Conservation (phyloP, 1,140 invertebrate genomes). For the Centruroides sculpturatus region DNA sequence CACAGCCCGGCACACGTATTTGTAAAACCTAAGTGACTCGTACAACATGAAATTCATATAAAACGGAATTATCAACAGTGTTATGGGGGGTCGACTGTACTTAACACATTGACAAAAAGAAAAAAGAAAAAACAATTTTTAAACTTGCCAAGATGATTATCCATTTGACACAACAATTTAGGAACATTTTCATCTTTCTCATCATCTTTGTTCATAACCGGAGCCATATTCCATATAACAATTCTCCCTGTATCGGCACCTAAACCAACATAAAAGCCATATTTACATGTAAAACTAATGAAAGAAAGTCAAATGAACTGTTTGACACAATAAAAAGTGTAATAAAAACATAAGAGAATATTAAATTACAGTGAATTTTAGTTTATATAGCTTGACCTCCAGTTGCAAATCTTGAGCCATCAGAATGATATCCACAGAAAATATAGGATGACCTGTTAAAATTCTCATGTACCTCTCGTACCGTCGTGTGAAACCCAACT, state of each 20-base stretch:
- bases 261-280: neutral
- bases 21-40: too few species aligned
- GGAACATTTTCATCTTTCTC: slow-evolving; percentile 59
- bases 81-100: too few species aligned
- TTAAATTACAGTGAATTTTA: neutral
- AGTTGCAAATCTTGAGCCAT: slow-evolving; percentile 64
- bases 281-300: too few species aligned
- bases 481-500: slow-evolving; percentile 82
- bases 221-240: slow-evolving; percentile 88
- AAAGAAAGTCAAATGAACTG: too few species aligned
- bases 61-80: too few species aligned
- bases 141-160: slow-evolving; percentile 68
- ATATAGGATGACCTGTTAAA: slow-evolving; percentile 73
- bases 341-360: too few species aligned
- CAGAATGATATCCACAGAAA: slow-evolving; percentile 95
- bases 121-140: slow-evolving; percentile 14
- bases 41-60: too few species aligned
- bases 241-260: slow-evolving; percentile 35
- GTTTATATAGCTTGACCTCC: slow-evolving; percentile 19
- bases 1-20: too few species aligned
- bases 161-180: slow-evolving; percentile 89
- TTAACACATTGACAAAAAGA: slow-evolving; percentile 12
- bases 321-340: too few species aligned
- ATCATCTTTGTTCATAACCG: slow-evolving; percentile 51
- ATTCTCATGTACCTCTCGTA: slow-evolving; percentile 29